Evolutionary conservation across 1,140 invertebrate genomes (phyloP).

Genomic region (Drosophila mauritiana): DNA sequence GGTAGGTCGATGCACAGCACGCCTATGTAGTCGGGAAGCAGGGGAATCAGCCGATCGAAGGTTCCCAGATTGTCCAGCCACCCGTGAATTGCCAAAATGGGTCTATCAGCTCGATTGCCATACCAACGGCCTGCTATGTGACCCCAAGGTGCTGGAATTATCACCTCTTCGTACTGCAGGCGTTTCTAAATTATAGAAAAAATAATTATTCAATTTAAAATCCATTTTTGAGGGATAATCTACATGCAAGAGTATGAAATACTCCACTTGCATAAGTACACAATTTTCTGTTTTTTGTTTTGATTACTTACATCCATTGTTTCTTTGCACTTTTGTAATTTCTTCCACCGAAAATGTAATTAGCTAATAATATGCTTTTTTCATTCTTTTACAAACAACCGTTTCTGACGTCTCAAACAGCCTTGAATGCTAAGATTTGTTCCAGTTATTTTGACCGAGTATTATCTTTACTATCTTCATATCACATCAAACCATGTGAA

Average conservation of each 20-base stretch:
- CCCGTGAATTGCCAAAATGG: conserved; percentile 90
- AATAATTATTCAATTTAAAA: background rate
- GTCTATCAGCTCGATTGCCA: conserved; percentile 86
- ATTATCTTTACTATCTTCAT: background rate
- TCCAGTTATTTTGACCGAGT: background rate
- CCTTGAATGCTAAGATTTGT: background rate
- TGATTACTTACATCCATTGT: background rate
- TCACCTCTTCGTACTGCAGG: conserved; percentile 85
- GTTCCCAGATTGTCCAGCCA: conserved; percentile 91
- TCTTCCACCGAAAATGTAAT: accelerated
- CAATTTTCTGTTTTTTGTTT: background rate
- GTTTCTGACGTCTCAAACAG: background rate
- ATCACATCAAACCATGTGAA: background rate
- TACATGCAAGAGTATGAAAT: background rate
- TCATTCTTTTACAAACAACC: background rate
- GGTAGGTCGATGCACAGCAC: conserved; percentile 89
- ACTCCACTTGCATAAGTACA: background rate
- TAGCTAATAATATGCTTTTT: background rate
- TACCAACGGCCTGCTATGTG: conserved; percentile 89
- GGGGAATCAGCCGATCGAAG: conserved; percentile 88
- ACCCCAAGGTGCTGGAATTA: conserved; percentile 88
- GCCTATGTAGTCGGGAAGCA: conserved; percentile 86
- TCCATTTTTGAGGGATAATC: no score
- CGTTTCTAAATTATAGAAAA: background rate
- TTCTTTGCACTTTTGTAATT: no score